Evolutionary conservation across 2,113 vertebrate genomes (phyloP).

Genomic region (Castor canadensis): DNA sequence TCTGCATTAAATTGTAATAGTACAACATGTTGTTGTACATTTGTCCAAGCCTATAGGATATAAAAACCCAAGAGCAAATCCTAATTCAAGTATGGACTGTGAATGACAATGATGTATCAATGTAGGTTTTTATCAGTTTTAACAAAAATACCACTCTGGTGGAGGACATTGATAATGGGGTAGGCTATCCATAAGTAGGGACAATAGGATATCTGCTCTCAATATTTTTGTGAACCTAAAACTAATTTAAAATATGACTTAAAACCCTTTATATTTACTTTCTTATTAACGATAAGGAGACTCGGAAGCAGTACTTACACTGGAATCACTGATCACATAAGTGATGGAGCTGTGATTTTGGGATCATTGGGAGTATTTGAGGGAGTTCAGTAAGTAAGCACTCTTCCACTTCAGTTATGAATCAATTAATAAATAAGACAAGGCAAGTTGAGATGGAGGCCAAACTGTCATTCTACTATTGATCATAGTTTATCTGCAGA

Average conservation of each 20-base stretch:
- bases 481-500: background rate
- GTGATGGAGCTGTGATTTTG: background rate
- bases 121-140: background rate
- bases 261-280: background rate
- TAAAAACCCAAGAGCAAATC: background rate
- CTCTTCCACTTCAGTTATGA: background rate
- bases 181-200: background rate
- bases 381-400: background rate
- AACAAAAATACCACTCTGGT: background rate
- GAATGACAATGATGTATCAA: background rate
- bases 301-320: background rate
- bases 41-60: background rate
- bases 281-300: background rate
- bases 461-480: background rate
- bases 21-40: too few relatives aligned
- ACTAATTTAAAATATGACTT: background rate
- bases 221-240: background rate
- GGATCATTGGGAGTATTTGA: background rate
- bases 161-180: background rate
- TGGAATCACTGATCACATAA: background rate
- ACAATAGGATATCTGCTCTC: background rate
- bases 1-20: too few relatives aligned
- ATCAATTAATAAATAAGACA: background rate
- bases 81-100: background rate
- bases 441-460: background rate